These are phyloP conservation scores for Himantopus leucocephalus DNA, from an alignment of 2,113 vertebrate genomes.

Conservation along the genomic window DNA sequence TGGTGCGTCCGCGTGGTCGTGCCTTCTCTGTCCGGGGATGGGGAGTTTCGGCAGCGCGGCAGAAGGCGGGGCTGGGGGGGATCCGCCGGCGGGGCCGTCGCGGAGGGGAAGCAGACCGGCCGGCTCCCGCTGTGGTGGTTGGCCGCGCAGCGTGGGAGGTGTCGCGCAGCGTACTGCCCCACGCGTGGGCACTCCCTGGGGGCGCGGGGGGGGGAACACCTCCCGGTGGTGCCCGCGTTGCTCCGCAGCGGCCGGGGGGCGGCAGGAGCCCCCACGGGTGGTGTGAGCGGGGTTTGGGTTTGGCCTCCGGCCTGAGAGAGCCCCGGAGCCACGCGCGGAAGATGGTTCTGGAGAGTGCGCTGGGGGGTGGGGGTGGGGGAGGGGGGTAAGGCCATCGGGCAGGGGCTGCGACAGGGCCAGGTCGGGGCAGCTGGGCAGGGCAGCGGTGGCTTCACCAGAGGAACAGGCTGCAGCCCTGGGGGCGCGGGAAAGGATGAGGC, in stretches of 20 bases:
- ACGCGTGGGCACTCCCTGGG: background rate
- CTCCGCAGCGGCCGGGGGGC: background rate
- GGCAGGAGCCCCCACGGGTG: rapidly evolving
- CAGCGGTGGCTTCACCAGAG: background rate
- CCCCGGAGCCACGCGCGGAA: rapidly evolving
- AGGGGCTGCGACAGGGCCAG: too few relatives aligned
- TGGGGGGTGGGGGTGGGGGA: rapidly evolving
- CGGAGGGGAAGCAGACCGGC: background rate
- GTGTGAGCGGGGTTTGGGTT: rapidly evolving
- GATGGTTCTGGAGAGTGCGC: rapidly evolving
- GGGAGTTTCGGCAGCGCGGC: background rate
- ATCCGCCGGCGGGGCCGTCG: too few relatives aligned
- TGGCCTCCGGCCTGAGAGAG: background rate
- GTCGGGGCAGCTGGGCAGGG: background rate
- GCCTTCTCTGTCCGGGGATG: rapidly evolving
- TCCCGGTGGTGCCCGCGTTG: background rate
- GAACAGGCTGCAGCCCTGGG: background rate
- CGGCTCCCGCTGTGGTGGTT: background rate
- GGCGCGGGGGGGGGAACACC: background rate
- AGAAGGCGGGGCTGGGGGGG: background rate
- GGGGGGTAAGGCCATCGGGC: rapidly evolving
- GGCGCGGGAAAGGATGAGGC: rapidly evolving
- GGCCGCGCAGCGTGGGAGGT: background rate
- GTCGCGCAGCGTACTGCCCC: background rate
- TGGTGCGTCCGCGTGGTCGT: too few relatives aligned